These are phyloP conservation scores for Heliconius himera DNA, from an alignment of 1,140 invertebrate genomes.

Conservation along the genomic window DNA sequence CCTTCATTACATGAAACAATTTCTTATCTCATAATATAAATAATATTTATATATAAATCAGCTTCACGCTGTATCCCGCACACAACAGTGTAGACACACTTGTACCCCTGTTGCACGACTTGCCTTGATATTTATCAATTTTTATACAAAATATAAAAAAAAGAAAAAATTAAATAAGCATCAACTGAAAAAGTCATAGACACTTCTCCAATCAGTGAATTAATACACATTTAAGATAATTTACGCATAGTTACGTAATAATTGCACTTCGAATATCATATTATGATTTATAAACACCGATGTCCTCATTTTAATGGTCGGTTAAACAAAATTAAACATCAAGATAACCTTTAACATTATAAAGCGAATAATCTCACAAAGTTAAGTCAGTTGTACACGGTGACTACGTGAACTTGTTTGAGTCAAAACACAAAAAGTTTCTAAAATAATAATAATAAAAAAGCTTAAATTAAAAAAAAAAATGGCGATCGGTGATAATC, in stretches of 20 bases:
- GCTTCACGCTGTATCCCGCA: too few relatives aligned
- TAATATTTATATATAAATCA: too few relatives aligned
- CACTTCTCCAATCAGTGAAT: not conserved
- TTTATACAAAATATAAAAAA: too few relatives aligned
- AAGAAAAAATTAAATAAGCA: too few relatives aligned
- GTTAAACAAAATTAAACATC: not conserved
- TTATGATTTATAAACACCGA: conserved; percentile 12
- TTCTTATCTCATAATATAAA: too few relatives aligned
- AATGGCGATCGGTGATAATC: conserved; percentile 11
- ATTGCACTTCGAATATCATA: not conserved
- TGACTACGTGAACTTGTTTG: not conserved
- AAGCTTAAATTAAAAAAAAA: not conserved
- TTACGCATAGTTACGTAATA: not conserved
- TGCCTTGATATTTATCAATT: too few relatives aligned
- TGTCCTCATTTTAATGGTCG: conserved; percentile 27
- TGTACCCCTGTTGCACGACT: too few relatives aligned
- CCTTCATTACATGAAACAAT: too few relatives aligned
- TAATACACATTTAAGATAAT: not conserved
- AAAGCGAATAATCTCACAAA: not conserved
- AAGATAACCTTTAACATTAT: conserved; percentile 28
- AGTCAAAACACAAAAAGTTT: not conserved
- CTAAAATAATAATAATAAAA: not conserved
- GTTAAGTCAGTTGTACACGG: conserved; percentile 7
- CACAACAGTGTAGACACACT: too few relatives aligned
- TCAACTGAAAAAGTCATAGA: too few relatives aligned